These are phyloP conservation scores for Chloroceryle amazona DNA, from an alignment of 2,797 vertebrate genomes.

Conservation along the genomic window DNA sequence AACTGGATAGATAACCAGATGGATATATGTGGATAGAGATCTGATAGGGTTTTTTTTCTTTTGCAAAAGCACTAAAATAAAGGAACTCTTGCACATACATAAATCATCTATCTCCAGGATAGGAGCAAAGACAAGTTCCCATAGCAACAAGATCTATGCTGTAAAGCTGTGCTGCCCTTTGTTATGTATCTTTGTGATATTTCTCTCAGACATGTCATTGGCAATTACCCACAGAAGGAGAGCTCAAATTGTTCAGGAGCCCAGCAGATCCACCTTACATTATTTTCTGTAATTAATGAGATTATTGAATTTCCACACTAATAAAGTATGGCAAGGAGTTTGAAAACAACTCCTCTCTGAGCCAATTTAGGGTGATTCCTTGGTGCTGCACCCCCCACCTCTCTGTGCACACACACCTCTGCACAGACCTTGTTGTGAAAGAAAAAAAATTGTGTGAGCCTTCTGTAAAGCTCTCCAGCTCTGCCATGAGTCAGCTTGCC, in stretches of 20 bases:
- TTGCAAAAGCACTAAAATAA: slow-evolving; percentile 71
- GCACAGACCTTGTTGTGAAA: neutral
- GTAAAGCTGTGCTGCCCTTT: slow-evolving; percentile 79
- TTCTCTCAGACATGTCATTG: slow-evolving; percentile 81
- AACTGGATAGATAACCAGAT: slow-evolving; percentile 33
- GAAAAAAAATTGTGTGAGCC: neutral
- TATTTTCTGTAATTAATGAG: slow-evolving; percentile 81
- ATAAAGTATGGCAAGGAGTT: slow-evolving; percentile 73
- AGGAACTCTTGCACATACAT: slow-evolving; percentile 80
- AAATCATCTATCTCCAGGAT: slow-evolving; percentile 76
- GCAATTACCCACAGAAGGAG: slow-evolving; percentile 80
- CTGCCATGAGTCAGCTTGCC: slow-evolving; percentile 64
- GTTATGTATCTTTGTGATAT: slow-evolving; percentile 82
- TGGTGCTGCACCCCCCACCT: neutral
- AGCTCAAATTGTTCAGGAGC: slow-evolving; percentile 76
- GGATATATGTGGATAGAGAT: slow-evolving; percentile 53
- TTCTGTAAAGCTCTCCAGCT: slow-evolving; percentile 42
- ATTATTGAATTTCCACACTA: slow-evolving; percentile 79
- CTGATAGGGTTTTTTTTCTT: slow-evolving; percentile 61
- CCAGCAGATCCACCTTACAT: slow-evolving; percentile 76
- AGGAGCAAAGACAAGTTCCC: slow-evolving; percentile 80
- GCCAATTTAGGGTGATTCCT: slow-evolving; percentile 43
- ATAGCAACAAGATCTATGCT: slow-evolving; percentile 81
- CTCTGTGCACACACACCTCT: slow-evolving; percentile 17
- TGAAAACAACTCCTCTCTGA: slow-evolving; percentile 69